These are phyloP conservation scores for Acromyrmex heyeri DNA, from an alignment of 1,140 invertebrate genomes.

Conservation along the genomic window DNA sequence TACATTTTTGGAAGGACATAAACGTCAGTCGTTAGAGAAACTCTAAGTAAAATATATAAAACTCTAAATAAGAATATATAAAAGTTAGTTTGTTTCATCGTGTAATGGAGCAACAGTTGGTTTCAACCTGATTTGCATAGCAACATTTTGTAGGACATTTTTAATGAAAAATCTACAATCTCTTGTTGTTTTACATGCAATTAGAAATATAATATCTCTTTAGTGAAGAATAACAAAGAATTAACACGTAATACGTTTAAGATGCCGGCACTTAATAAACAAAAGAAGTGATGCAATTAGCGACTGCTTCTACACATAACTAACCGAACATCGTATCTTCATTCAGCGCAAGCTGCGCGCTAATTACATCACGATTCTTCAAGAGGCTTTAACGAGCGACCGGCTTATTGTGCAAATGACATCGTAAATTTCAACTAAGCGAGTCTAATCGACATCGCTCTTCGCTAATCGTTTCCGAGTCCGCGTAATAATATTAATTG, in stretches of 20 bases:
- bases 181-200: background rate
- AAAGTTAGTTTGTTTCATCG: background rate
- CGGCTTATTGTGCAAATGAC: slow-evolving; percentile 49
- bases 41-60: no score
- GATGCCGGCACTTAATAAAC: slow-evolving; percentile 35
- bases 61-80: no score
- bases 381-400: slow-evolving; percentile 40
- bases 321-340: slow-evolving; percentile 57
- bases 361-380: slow-evolving; percentile 56
- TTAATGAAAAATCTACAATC: background rate
- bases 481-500: slow-evolving; percentile 53
- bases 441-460: slow-evolving; percentile 56
- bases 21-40: background rate
- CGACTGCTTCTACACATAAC: slow-evolving; percentile 23
- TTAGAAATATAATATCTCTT: background rate
- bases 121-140: background rate
- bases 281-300: slow-evolving; percentile 56
- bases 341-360: slow-evolving; percentile 26
- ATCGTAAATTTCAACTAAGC: slow-evolving; percentile 52
- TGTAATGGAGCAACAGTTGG: background rate
- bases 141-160: background rate
- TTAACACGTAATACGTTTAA: slow-evolving; percentile 1
- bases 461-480: slow-evolving; percentile 12
- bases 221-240: slow-evolving; percentile 39
- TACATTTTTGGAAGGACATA: background rate